These are phyloP conservation scores for Microctonus hyperodae DNA, from an alignment of 2,888 invertebrate species.

Conservation along the genomic window DNA sequence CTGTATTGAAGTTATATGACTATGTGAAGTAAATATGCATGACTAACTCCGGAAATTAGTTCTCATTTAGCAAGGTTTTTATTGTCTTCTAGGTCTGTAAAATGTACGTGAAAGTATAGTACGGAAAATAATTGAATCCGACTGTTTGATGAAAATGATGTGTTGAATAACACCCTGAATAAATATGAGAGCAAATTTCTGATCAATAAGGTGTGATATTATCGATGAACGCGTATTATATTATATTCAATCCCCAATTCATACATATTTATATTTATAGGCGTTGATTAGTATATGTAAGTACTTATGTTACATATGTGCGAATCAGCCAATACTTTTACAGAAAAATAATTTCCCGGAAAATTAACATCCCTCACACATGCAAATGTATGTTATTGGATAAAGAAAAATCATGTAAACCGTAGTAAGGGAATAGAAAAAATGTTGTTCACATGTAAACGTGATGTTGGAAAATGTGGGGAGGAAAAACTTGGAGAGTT, in stretches of 20 bases:
- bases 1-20: conserved; percentile 33
- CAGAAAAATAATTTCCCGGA: conserved; percentile 54
- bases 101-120: conserved; percentile 14
- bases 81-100: conserved; percentile 1
- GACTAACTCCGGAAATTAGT: conserved; percentile 46
- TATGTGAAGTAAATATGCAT: conserved; percentile 36
- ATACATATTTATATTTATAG: background rate
- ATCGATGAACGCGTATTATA: too few relatives aligned
- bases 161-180: background rate
- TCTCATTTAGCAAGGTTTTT: conserved; percentile 35
- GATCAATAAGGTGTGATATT: too few relatives aligned
- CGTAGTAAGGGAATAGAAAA: conserved; percentile 27
- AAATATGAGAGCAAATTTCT: too few relatives aligned
- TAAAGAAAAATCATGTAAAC: conserved; percentile 23
- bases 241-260: too few relatives aligned
- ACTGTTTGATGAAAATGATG: background rate
- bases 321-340: conserved; percentile 40
- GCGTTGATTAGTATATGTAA: background rate
- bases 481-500: background rate
- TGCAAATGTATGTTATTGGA: conserved; percentile 28
- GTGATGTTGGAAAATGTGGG: conserved; percentile 5
- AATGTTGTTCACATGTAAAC: conserved; percentile 19
- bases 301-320: background rate
- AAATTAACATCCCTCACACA: conserved; percentile 51
- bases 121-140: too few relatives aligned